These are phyloP conservation scores for Mareca strepera DNA, from an alignment of 2,797 vertebrate genomes.

Conservation along the genomic window DNA sequence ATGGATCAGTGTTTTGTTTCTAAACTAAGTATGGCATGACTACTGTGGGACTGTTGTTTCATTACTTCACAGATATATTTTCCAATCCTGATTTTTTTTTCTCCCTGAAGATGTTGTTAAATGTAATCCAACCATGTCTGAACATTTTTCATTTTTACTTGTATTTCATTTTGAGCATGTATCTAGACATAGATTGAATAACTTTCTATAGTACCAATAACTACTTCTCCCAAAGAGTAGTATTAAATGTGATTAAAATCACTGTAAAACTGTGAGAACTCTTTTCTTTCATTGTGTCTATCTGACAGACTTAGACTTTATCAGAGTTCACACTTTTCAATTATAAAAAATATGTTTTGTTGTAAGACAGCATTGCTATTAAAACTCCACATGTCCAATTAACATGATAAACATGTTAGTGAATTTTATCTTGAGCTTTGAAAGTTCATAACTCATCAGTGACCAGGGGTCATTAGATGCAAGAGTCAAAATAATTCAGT, in stretches of 20 bases:
- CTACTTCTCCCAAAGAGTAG: not conserved
- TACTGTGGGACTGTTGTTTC: not conserved
- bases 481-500: not conserved
- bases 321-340: not conserved
- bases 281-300: not conserved
- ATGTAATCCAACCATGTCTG: not conserved
- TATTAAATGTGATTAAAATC: not conserved
- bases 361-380: not conserved
- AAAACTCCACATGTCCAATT: not conserved
- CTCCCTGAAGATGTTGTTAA: not conserved
- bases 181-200: not conserved
- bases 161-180: not conserved
- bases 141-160: not conserved
- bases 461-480: not conserved
- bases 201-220: not conserved
- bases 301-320: not conserved
- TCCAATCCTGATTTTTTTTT: not conserved
- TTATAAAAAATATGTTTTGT: not conserved
- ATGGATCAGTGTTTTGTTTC: not conserved
- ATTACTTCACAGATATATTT: not conserved
- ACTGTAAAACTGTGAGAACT: not conserved
- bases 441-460: not conserved
- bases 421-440: not conserved
- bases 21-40: not conserved
- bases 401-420: not conserved